Evolutionary conservation across 2,113 vertebrate species (phyloP), one percentile per base, ranked within the genome.

Genomic region (Theristicus caerulescens): DNA sequence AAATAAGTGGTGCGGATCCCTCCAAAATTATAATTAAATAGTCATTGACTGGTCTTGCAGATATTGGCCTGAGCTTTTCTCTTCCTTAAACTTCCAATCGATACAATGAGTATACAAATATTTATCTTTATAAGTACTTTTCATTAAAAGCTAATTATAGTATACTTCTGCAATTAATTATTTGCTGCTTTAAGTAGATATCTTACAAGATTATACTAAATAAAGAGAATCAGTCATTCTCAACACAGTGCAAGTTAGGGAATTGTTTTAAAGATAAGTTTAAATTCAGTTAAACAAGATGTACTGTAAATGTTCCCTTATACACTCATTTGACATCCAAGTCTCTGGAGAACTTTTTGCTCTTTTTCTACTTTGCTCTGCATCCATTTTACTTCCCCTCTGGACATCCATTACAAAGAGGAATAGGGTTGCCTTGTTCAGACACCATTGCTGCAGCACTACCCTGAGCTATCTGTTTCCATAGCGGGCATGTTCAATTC

Each of bases 91-190:
- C 11, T 73, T 86, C 42, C 16, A 82, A 26, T 87, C 11, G 0
- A 91, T 84, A 49, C 11, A 67, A 70, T 34, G 34, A 86, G 32
- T 62, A 79, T n/a, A 79, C 55, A 93, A 95, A 92, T 92, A 92
- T 84, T 94, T 97, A 54, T 67, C 82, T 95, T 78, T 67, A 62
- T 61, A 86, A 96, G 40, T 76, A 82, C 27, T 74, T 92, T 92
- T 58, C 44, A 86, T 86, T 93, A 89, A 65, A 91, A 89, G 27
- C 17, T 82, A 94, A 70, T 96, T 93, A 78, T 46, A 46, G 22
- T 70, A 84, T 84, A 46, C 13, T 76, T 91, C 76, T 84, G 15
- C 19, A 84, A 84, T 74, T 93, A 96, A 92, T 84, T 85, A 71
- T 74, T 84, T 79, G 9, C 52, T 84, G 7, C 11, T 86, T 86